phyloP scores from a whole-genome alignment of 1,140 invertebrate genomes.

The Tyrophagus putrescentiae region DNA sequence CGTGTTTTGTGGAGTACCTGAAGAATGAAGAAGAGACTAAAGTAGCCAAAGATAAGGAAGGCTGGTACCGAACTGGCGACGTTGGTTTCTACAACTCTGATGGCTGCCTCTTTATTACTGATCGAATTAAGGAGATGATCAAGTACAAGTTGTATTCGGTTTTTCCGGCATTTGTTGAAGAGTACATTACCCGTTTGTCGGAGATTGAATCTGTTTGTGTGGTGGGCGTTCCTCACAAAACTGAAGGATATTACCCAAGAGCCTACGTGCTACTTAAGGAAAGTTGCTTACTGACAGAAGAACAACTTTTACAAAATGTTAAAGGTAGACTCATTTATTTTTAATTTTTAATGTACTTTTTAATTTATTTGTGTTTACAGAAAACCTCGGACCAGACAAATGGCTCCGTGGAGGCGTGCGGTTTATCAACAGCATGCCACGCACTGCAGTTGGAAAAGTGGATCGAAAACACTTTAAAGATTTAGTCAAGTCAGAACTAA shows the following conservation, averaged over 20 bases:
- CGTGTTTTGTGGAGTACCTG: background rate
- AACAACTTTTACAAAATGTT: background rate
- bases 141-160: background rate
- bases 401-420: too few species aligned
- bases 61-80: slow-evolving; percentile 39
- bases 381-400: too few species aligned
- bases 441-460: too few species aligned
- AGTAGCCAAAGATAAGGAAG: slow-evolving; percentile 34
- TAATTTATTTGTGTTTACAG: too few species aligned
- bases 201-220: background rate
- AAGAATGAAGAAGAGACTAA: slow-evolving; percentile 30
- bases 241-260: background rate
- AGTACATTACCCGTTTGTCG: background rate
- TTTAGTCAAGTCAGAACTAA: too few species aligned
- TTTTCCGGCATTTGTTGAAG: background rate
- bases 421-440: too few species aligned
- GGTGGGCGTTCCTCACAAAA: background rate
- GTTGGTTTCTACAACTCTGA: slow-evolving; percentile 31
- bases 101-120: slow-evolving; percentile 26
- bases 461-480: too few species aligned
- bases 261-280: background rate
- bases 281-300: background rate
- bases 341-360: too few species aligned
- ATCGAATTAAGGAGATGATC: slow-evolving; percentile 24
- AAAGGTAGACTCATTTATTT: too few species aligned